Base-by-base conservation (phyloP, 2,888 invertebrate species). In the Drosophila kokeensis region DNA sequence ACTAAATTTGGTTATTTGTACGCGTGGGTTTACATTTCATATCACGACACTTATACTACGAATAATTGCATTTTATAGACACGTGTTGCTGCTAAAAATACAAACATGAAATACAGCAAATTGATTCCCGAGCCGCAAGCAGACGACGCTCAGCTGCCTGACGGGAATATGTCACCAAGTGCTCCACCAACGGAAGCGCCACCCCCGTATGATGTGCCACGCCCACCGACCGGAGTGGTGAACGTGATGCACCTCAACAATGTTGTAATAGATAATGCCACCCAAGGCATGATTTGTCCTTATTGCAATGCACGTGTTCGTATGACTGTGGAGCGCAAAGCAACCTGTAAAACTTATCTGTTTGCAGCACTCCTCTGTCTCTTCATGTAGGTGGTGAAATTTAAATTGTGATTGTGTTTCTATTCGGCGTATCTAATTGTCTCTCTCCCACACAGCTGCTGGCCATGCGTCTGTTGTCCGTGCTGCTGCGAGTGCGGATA, bases 401-500 rank as follows among this genome's bases (percentile, higher is more conserved):
- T 27, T 1, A 42, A 24, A 30, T 15, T 36, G 21, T 34, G 2
- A 4, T 13, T 8, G n/a, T n/a, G 4, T 7, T 11, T 18, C 2
- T 30, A 10, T 18, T 30, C 6, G 11, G 0, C 32, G 13, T 32
- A n/a, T 13, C 50, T 64, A 29, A 10, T 40, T 15, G 34, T 8
- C 10, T 24, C 50, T 50, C 38, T 29, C 10, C 15, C 48, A 24
- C 21, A 2, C 64, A 89, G 77, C 0, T 77, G 69, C 74, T 87
- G 69, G 82, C 91, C 68, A 21, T 91, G 76, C 70, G 77, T 80
- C 48, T 83, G 73, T 34, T 38, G 62, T 66, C 92, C 73, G 5
- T 89, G 76, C 50, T 77, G 75, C 69, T 91, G 76, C 76, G 73
- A 79, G 42, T 89, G 83, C 13, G 61, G 69, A 75, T 79, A 88